Base-by-base conservation (phyloP, 1,140 invertebrate species). In the Lepeophtheirus salmonis region DNA sequence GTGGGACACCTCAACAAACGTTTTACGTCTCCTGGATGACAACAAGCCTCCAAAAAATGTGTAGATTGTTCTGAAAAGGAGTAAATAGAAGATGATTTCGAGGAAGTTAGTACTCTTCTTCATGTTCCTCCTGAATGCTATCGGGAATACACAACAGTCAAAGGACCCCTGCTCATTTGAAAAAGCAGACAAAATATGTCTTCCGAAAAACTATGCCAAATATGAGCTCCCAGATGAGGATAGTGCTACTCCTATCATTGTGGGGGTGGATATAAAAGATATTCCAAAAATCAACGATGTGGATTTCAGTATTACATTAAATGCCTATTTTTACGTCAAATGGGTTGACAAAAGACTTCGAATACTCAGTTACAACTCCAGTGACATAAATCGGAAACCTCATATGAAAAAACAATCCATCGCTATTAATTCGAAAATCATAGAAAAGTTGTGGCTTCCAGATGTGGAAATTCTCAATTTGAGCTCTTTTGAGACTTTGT, bases 401-500 rank as follows among this genome's bases (percentile, higher is more conserved):
- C n/a, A 54, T 14, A 23, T 16, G n/a, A 57, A 17, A 14, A 57
- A 17, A 2, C 22, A 17, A 6, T 17, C 22, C 55, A 57, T 25
- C n/a, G 57, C 57, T 23, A 41, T 60, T 21, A 60, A 60, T 21
- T 18, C 30, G 3, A 20, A 50, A 12, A 60, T 60, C n/a, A n/a
- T 60, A 14, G 21, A 50, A 17, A 50, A 60, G 16, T 23, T 60
- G 16, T 60, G 57, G 57, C 57, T 60, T 12, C 57, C 57, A 20
- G 57, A 60, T 50, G 57, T 60, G 30, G 57, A 60, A 50, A 60
- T 60, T 22, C 57, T 60, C 23, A 60, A 60, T 16, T 51, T 60
- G 49, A 60, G 30, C 14, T 24, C 30, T 13, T 60, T 60, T 54
- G 57, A 60, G 49, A 60, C 57, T 23, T 30, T 30, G 3, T 52